Conservation (phyloP, 2,113 vertebrate genomes). For the Silurus asotus region DNA sequence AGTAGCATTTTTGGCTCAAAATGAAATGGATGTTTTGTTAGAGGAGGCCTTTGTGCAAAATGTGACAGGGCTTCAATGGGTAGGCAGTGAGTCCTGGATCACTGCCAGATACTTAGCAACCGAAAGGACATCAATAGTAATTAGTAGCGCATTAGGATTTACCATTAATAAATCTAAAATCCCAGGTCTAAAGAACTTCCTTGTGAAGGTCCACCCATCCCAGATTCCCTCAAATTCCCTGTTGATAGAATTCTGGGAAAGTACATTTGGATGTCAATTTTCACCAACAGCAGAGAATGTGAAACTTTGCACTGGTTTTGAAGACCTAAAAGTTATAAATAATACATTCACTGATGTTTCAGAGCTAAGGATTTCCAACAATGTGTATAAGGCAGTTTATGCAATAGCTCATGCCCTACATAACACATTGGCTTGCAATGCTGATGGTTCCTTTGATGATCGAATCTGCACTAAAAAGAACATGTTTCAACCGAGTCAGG, state of each 20-base stretch:
- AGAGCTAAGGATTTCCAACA: conserved; percentile 72
- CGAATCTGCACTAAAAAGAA: conserved; percentile 53
- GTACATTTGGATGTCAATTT: conserved; percentile 65
- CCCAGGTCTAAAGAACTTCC: conserved; percentile 67
- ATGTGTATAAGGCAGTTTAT: conserved; percentile 76
- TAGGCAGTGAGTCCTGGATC: conserved; percentile 78
- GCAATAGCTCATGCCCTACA: conserved; percentile 70
- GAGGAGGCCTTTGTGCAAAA: conserved; percentile 71
- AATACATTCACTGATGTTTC: conserved; percentile 73
- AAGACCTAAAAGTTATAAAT: conserved; percentile 61
- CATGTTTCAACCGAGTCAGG: conserved; percentile 56
- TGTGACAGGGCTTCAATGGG: conserved; percentile 71
- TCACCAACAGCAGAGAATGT: conserved; percentile 18
- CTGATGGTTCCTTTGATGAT: conserved; percentile 33
- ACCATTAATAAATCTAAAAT: conserved; percentile 68
- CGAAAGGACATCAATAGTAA: conserved; percentile 57
- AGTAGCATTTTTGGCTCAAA: conserved; percentile 71
- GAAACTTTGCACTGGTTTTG: conserved; percentile 66
- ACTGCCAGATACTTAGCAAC: conserved; percentile 64
- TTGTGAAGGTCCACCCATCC: conserved; percentile 66
- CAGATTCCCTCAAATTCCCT: conserved; percentile 60
- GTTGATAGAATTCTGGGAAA: conserved; percentile 75
- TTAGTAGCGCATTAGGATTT: conserved; percentile 71
- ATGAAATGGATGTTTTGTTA: conserved; percentile 69
- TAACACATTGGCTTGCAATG: conserved; percentile 60